phyloP scores from a whole-genome alignment of 2,888 invertebrate species.

The Phlogophora meticulosa region DNA sequence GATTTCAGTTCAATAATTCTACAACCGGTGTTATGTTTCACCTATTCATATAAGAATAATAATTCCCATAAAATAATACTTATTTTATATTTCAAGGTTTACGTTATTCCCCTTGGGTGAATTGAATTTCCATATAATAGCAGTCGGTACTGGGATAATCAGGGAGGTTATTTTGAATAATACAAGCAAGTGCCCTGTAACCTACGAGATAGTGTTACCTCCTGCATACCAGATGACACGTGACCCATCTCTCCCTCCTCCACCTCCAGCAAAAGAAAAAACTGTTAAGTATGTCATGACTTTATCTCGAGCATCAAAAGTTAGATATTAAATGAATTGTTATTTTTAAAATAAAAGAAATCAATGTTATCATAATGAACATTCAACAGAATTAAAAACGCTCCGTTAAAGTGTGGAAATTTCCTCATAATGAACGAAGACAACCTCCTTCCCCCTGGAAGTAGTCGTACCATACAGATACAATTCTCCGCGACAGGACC shows the following conservation, averaged over 20 bases:
- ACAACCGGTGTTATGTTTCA: neutral
- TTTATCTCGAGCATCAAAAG: too few relatives aligned
- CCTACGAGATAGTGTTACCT: slow-evolving; percentile 86
- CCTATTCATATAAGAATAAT: neutral
- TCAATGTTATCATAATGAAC: neutral
- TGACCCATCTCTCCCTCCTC: slow-evolving; percentile 65
- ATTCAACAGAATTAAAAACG: slow-evolving; percentile 80
- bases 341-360: neutral
- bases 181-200: slow-evolving; percentile 91
- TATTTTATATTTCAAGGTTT: slow-evolving; percentile 83
- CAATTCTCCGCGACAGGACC: slow-evolving; percentile 82
- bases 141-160: slow-evolving; percentile 88
- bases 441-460: slow-evolving; percentile 85
- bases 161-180: slow-evolving; percentile 91
- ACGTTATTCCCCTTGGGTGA: slow-evolving; percentile 91
- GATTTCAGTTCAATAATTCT: neutral
- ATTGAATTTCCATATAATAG: slow-evolving; percentile 91
- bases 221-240: slow-evolving; percentile 67
- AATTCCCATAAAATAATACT: too few relatives aligned
- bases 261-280: slow-evolving; percentile 70
- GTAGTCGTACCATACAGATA: slow-evolving; percentile 84
- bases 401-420: slow-evolving; percentile 85
- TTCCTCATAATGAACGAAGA: slow-evolving; percentile 86
- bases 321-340: too few relatives aligned
- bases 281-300: slow-evolving; percentile 76